A percentile compares a stretch with the other conserved stretches of the same genome.
Conservation (phyloP, 2,888 invertebrate species). For the Copidosoma aretas region DNA sequence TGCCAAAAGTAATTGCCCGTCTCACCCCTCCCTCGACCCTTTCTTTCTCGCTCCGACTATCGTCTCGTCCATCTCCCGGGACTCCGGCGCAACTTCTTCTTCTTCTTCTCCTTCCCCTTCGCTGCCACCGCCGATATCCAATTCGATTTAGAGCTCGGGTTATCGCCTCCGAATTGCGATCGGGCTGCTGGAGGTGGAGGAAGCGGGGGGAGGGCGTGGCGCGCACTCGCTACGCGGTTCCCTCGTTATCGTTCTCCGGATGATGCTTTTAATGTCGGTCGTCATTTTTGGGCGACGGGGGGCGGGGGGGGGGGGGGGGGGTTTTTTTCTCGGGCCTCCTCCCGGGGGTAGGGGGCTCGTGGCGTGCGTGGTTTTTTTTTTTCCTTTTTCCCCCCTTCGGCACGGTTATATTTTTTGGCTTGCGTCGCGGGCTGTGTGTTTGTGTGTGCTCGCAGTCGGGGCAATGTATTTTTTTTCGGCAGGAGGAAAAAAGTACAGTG, state of each 20-base stretch:
- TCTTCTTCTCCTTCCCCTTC: neutral
- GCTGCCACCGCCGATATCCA: constrained; percentile 3
- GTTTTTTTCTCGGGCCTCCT: too few species aligned
- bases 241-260: constrained; percentile 5
- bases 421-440: neutral
- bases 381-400: neutral
- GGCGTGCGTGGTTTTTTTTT: neutral
- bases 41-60: constrained; percentile 1
- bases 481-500: too few species aligned
- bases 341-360: neutral
- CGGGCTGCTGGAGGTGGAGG: constrained; percentile 13
- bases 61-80: constrained; percentile 21
- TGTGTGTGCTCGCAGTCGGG: too few species aligned
- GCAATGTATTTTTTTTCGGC: neutral
- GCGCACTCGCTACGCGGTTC: constrained; percentile 8
- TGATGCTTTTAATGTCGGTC: neutral
- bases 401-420: neutral
- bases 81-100: constrained; percentile 1
- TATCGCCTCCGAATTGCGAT: constrained; percentile 33
- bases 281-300: neutral
- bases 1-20: constrained; percentile 38
- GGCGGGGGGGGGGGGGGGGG: too few species aligned
- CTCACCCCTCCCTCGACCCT: constrained; percentile 9
- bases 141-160: constrained; percentile 33
- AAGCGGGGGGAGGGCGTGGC: neutral